phyloP scores from a whole-genome alignment of 1,140 invertebrate species.

The Cherax quadricarinatus region DNA sequence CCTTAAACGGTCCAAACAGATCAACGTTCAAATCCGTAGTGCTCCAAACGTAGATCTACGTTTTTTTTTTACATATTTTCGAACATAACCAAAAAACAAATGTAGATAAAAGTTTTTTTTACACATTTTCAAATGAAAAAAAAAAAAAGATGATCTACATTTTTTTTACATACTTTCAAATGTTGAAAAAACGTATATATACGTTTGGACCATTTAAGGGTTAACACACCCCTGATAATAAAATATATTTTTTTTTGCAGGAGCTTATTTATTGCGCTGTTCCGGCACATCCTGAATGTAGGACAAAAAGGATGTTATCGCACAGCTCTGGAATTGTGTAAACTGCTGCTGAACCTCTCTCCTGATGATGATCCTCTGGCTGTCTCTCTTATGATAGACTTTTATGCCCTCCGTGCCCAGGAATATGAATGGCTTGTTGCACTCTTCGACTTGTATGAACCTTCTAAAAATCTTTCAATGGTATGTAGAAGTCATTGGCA shows the following conservation, averaged over 20 bases:
- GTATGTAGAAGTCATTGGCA: constrained; percentile 19
- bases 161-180: no score
- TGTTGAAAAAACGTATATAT: no score
- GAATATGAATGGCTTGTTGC: constrained; percentile 88
- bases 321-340: constrained; percentile 86
- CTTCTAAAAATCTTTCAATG: constrained; percentile 69
- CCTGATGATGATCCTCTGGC: constrained; percentile 90
- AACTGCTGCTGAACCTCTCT: constrained; percentile 87
- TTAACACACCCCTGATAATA: no score
- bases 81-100: no score
- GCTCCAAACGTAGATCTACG: no score
- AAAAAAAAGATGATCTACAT: no score
- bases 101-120: no score
- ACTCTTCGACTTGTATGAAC: constrained; percentile 65
- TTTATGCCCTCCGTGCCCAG: constrained; percentile 88
- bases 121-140: no score
- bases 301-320: constrained; percentile 85
- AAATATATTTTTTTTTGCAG: constrained; percentile 77
- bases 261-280: constrained; percentile 88
- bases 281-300: constrained; percentile 90
- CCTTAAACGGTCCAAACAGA: no score
- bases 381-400: constrained; percentile 89
- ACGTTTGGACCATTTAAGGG: no score
- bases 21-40: no score
- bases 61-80: no score